phyloP scores from a whole-genome alignment of 2,113 vertebrate species.

The Brachypteracias leptosomus region DNA sequence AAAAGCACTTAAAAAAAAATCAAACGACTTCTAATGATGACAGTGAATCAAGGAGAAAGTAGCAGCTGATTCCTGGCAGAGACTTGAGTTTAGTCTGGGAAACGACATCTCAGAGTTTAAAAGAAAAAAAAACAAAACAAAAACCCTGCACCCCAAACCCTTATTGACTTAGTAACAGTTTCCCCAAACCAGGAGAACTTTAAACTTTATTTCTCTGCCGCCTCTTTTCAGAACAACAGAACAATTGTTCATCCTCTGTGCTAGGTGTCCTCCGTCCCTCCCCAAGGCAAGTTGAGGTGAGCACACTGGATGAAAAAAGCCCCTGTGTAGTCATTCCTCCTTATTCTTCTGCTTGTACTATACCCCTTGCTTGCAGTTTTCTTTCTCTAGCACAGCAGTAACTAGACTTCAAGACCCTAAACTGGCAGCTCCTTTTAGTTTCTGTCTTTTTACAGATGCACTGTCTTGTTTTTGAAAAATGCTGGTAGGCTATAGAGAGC shows the following conservation, averaged over 20 bases:
- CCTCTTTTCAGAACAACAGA: background rate
- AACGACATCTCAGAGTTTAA: background rate
- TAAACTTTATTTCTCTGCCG: background rate
- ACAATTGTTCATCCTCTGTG: background rate
- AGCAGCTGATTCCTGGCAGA: background rate
- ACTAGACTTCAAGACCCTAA: conserved; percentile 3
- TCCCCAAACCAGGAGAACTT: background rate
- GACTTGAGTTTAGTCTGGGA: background rate
- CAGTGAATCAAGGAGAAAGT: background rate
- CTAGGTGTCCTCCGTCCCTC: background rate
- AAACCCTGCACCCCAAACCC: background rate
- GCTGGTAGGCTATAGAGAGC: background rate
- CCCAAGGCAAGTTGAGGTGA: background rate
- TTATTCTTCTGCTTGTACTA: background rate
- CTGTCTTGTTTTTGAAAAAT: too few species aligned
- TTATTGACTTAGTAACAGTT: background rate
- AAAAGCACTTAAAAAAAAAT: background rate
- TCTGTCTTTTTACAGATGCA: background rate
- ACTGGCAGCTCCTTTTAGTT: background rate
- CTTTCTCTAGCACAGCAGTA: conserved; percentile 19
- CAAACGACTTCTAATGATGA: background rate
- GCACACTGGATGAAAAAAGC: background rate
- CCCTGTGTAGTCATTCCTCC: background rate
- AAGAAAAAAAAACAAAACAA: background rate
- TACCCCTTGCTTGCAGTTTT: background rate